Conservation (phyloP, 2,113 vertebrate species). For the Aleadryas rufinucha region DNA sequence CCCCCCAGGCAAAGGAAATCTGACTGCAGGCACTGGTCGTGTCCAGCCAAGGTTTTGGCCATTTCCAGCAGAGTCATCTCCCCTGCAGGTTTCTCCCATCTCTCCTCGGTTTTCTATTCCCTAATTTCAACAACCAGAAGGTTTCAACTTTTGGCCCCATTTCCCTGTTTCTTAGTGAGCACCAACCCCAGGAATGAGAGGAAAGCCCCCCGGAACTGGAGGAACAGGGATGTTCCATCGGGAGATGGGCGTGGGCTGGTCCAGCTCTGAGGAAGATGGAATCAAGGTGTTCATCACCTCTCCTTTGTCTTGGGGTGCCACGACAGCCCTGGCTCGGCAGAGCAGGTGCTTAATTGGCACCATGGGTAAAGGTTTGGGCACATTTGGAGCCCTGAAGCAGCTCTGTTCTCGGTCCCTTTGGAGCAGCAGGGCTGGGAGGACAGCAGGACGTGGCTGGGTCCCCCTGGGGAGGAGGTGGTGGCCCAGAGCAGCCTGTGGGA, state of each 20-base stretch:
- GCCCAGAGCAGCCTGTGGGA: neutral
- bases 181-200: rapidly evolving
- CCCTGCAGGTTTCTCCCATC: neutral
- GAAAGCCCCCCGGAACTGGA: neutral
- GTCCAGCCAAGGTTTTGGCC: neutral
- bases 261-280: neutral
- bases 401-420: neutral
- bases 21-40: too few relatives aligned
- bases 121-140: neutral
- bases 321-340: neutral
- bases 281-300: rapidly evolving
- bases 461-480: neutral
- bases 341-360: rapidly evolving
- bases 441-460: neutral
- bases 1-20: neutral
- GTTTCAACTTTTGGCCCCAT: neutral
- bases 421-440: neutral
- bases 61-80: neutral
- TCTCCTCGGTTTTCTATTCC: neutral
- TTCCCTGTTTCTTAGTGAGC: neutral
- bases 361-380: neutral
- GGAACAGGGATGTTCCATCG: rapidly evolving
- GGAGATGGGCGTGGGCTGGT: neutral
- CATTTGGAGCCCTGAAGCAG: neutral
- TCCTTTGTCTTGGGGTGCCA: neutral